Base-by-base conservation (phyloP, 2,888 invertebrate genomes). In the Drosophila pseudotakahashii region DNA sequence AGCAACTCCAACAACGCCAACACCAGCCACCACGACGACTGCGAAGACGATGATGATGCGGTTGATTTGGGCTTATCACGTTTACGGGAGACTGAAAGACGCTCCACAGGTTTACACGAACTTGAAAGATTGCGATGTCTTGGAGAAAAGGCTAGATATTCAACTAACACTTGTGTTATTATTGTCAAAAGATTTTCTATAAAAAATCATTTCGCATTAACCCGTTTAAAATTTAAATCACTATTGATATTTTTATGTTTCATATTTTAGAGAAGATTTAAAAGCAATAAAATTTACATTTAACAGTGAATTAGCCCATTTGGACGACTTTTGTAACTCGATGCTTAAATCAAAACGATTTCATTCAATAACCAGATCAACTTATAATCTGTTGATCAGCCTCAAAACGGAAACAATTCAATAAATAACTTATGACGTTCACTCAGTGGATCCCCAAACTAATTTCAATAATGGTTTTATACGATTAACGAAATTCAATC, bases 31-130 rank as follows among this genome's bases (percentile, higher is more conserved):
- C 70, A 70, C 53, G 50, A 64, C 60, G 67, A 52, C 37, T 41
- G 36, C 41, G 42, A 63, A 53, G 59, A 73, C 58, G 78, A 76
- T 68, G 73, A 76, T 72, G 79, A 76, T 79, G 77, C 79, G 72
- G 64, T 71, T 85, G 88, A 88, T 83, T 84, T 88, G 74, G 75
- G 88, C 88, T 84, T 84, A 84, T 84, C 84, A 88, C 85, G 84
- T 85, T 82, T 80, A 78, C 73, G 73, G 82, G 82, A 83, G 82
- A 83, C 82, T 83, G 44, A 26, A 37, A 85, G 82, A 83, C 82
- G 82, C 82, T 88, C 26, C 23, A 45, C 42, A 76, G 14, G 82
- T 83, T 83, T 83, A 88, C 73, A 88, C 82, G 87, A 47, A 16
- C 50, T 55, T 6, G 7, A 4, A 7, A 62, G 41, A 36, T 57